Base-by-base conservation (phyloP, 2,113 vertebrate genomes). In the Candoia aspera region DNA sequence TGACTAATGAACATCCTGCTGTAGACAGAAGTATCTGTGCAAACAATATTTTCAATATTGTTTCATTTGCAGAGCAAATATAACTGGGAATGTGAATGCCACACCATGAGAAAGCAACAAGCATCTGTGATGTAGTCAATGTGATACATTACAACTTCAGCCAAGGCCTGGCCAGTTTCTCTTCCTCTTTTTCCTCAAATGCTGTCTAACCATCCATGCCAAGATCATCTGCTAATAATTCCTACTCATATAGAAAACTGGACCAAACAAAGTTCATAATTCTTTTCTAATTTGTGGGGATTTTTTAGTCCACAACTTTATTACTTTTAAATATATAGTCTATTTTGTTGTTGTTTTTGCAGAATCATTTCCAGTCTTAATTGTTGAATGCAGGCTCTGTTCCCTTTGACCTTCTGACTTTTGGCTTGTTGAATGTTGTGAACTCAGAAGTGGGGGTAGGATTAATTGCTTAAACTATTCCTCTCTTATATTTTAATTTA, bases 331-430 rank as follows among this genome's bases (percentile, higher is more conserved):
- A 90, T 95, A 62, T 86, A 89, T 90, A 29, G 6, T 93, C 94
- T 88, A 89, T 73, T 2, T 90, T 94, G 49, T 96, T 94, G 94
- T 93, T 0, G 95, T 97, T 95, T 94, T 94, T 93, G 96, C 97
- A 96, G 94, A 95, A 93, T 93, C 96, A 92, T 96, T 89, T 90
- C 88, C 90, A 92, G 96, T 93, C 94, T 95, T 95, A 97, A 97
- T 97, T 97, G 24, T 96, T 95, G 88, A 93, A 93, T 95, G 95
- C 97, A 97, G 96, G 95, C 96, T 93, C 92, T 94, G 94, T 94
- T 95, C 87, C 92, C 92, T 97, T 97, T 97, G 95, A 97, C 96
- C 95, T 93, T 88, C 94, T 96, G 90, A 95, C 91, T 95, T 60
- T 96, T 94, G 85, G 91, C 90, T 95, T 94, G 84, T 96, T 94